Conservation (phyloP, 2,113 vertebrate species). For the Enhydra lutris region DNA sequence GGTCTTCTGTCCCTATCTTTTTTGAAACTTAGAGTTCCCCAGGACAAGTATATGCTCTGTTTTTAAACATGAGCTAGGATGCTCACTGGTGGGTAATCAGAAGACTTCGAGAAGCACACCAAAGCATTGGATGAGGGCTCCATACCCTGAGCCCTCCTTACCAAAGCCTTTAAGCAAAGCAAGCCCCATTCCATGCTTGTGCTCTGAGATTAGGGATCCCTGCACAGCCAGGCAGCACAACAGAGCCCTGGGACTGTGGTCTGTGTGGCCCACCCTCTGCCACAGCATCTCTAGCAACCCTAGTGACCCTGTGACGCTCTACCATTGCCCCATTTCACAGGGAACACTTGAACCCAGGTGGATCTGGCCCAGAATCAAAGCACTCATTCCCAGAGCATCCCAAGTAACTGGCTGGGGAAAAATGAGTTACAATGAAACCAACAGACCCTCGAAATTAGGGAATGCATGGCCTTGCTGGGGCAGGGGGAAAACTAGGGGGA, state of each 20-base stretch:
- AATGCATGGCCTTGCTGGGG: background rate
- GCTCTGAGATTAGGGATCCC: background rate
- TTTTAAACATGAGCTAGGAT: background rate
- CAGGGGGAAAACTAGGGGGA: accelerated
- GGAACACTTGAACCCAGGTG: background rate
- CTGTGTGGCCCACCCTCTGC: background rate
- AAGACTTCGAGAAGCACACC: background rate
- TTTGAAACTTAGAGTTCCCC: background rate
- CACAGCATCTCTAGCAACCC: accelerated
- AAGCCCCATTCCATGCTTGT: accelerated
- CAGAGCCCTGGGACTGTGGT: accelerated
- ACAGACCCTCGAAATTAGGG: background rate
- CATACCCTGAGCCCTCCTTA: background rate
- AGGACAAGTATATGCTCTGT: too few relatives aligned
- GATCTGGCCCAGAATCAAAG: background rate
- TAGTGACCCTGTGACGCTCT: accelerated
- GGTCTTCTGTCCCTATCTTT: background rate
- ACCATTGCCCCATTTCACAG: too few relatives aligned
- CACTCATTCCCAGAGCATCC: background rate
- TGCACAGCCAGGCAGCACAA: too few relatives aligned
- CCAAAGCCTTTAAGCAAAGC: background rate
- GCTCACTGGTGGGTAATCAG: accelerated
- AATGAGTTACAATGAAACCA: background rate
- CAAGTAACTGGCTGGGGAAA: too few relatives aligned
- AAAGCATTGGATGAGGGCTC: accelerated